Base-by-base conservation (phyloP, 1,140 invertebrate genomes). In the Magallana gigas region DNA sequence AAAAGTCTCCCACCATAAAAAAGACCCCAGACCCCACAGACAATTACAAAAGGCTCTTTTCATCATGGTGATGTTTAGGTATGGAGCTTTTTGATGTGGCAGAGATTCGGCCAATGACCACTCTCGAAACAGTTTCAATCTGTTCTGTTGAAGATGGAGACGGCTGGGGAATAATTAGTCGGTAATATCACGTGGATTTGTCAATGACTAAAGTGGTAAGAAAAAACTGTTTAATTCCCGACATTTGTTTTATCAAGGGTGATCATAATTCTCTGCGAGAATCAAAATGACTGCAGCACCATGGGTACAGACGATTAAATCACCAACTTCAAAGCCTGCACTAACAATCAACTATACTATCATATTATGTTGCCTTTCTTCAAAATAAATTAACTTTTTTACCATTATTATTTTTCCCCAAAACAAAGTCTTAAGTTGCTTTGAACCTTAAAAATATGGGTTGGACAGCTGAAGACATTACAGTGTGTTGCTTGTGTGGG, bases 231-330 rank as follows among this genome's bases (percentile, higher is more conserved):
- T 76, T 76, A 76, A 76, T 76, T 29, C 11, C 68, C 81, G 18
- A 57, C 57, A 57, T 83, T 83, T 57, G 48, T 83, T 83, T 83
- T 83, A 83, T 83, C 81, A 58, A 83, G 56, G 23, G 81, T 83
- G 81, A 83, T 83, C 81, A 83, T 57, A 83, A 58, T 57, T 57
- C 48, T 57, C 56, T 56, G n/a, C 8, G 14, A 83, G 48, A 58
- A 83, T 58, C 81, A 83, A 57, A 57, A 57, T 83, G 81, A 58
- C 56, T 58, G 56, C 81, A 83, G 36, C 48, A 14, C 81, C 81
- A 58, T 83, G 81, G 81, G 81, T 83, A 83, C 57, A 23, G 14
- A n/a, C 18, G 81, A 83, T 83, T 76, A 76, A 76, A 83, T 57
- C 81, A 83, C 81, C 18, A 57, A 83, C 81, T 18, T 83, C 81